Conservation (phyloP, 64 coral and sea anemone genomes). For the Orbicella faveolata region DNA sequence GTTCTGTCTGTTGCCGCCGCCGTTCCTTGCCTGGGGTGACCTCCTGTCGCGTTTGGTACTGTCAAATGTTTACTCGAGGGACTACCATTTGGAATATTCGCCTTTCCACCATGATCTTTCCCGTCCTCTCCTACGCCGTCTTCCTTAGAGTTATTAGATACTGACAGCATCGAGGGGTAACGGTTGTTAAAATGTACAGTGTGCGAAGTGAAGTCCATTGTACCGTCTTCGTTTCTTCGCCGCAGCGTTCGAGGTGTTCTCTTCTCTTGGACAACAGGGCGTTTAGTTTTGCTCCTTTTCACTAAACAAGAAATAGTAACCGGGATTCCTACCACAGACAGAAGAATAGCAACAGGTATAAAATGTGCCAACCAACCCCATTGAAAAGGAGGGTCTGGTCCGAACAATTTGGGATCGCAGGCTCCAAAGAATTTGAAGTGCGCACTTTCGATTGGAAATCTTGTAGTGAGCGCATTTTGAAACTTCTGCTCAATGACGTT, state of each 20-base stretch:
- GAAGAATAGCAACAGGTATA: slow-evolving; percentile 55
- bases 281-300: slow-evolving; percentile 34
- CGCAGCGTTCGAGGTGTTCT: slow-evolving; percentile 2
- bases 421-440: slow-evolving; percentile 62
- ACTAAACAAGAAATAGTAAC: slow-evolving; percentile 70
- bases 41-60: neutral
- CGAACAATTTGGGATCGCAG: slow-evolving; percentile 26
- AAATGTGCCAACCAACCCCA: slow-evolving; percentile 75
- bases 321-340: slow-evolving; percentile 66
- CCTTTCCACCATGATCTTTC: neutral
- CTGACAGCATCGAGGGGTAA: slow-evolving; percentile 59
- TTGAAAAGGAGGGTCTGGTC: slow-evolving; percentile 27
- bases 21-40: slow-evolving; percentile 3
- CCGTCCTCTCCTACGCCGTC: slow-evolving; percentile 34
- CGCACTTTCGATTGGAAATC: slow-evolving; percentile 48
- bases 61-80: slow-evolving; percentile 9
- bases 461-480: slow-evolving; percentile 60
- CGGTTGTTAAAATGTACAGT: slow-evolving; percentile 61
- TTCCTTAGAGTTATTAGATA: slow-evolving; percentile 39
- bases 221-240: slow-evolving; percentile 43
- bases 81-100: slow-evolving; percentile 39
- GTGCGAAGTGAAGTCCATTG: slow-evolving; percentile 41
- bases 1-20: neutral
- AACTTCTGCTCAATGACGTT: slow-evolving; percentile 38
- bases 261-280: slow-evolving; percentile 8